Evolutionary conservation across 2,113 vertebrate genomes (phyloP), one percentile per base, ranked within the genome.

Genomic region (Aleadryas rufinucha): DNA sequence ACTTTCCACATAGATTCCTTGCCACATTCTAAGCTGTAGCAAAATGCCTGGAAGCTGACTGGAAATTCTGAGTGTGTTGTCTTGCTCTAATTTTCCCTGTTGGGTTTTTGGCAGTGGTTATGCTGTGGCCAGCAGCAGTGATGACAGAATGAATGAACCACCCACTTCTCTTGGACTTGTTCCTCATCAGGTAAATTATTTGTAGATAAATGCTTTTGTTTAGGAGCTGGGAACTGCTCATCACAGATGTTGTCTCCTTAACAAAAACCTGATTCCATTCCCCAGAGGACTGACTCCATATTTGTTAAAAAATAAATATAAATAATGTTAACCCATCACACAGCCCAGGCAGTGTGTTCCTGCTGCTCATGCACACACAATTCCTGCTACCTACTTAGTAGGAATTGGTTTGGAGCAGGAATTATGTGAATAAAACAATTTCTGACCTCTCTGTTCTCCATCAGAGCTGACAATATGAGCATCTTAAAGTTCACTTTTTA

Each of bases 131-230:
- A 99, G 99, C 97, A 99, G 99, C 97, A 99, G 99, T 80, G 99
- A 99, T 23, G 99, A 99, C 95, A 98, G 99, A 93, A 99, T 99
- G 99, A 99, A 99, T 37, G 99, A 99, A 85, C 99, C 99, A 17
- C 99, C 99, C 30, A 99, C 99, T 26, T 99, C 99, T 15, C 98
- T 99, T 44, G 99, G 99, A 30, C 98, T 99, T 8, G 99, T 99
- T 66, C 99, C 99, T 57, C 99, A 99, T 97, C 99, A 99, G 99
- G 99, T 99, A 64, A 98, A 98, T 98, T 68, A 84, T 42, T 44
- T 52, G 61, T 47, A n/a, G 56, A 79, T 78, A 78, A 92, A 84
- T 59, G 13, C 20, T 59, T 70, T 66, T 15, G 14, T 85, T 83
- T 21, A 45, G 13, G 65, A 59, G 22, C 35, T 85, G 66, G 50